phyloP scores from a whole-genome alignment of 2,113 vertebrate genomes.

The Rutilus rutilus region DNA sequence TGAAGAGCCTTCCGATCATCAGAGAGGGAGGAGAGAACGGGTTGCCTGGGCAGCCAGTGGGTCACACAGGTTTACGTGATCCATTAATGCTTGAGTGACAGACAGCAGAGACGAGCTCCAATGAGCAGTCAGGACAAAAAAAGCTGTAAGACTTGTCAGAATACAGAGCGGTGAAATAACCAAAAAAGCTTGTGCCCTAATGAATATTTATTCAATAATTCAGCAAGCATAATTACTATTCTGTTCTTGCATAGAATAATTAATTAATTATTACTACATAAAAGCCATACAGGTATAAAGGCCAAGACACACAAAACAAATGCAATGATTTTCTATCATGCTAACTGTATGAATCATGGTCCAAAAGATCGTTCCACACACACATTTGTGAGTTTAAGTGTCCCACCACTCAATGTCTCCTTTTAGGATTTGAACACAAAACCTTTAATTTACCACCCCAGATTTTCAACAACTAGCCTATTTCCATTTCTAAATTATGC shows the following conservation, averaged over 20 bases:
- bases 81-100: constrained; percentile 57
- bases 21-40: constrained; percentile 32
- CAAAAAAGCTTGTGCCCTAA: not conserved
- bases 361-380: too few species aligned
- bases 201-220: not conserved
- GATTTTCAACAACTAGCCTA: not conserved
- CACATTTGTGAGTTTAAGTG: too few species aligned
- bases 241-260: not conserved
- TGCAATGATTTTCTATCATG: not conserved
- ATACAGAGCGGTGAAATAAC: not conserved
- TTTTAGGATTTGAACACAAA: not conserved
- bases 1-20: constrained; percentile 50
- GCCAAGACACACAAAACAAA: too few species aligned
- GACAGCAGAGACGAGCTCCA: constrained; percentile 7
- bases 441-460: not conserved
- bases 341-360: not conserved
- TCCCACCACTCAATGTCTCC: not conserved
- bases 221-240: not conserved
- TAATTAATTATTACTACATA: not conserved
- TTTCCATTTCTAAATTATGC: not conserved
- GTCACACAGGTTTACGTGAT: constrained; percentile 68
- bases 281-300: too few species aligned
- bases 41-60: constrained; percentile 72
- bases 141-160: not conserved
- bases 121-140: not conserved